Evolutionary conservation across 2,113 vertebrate genomes (phyloP), one percentile per base, ranked within the genome.

Genomic region (Sclerurus mexicanus): DNA sequence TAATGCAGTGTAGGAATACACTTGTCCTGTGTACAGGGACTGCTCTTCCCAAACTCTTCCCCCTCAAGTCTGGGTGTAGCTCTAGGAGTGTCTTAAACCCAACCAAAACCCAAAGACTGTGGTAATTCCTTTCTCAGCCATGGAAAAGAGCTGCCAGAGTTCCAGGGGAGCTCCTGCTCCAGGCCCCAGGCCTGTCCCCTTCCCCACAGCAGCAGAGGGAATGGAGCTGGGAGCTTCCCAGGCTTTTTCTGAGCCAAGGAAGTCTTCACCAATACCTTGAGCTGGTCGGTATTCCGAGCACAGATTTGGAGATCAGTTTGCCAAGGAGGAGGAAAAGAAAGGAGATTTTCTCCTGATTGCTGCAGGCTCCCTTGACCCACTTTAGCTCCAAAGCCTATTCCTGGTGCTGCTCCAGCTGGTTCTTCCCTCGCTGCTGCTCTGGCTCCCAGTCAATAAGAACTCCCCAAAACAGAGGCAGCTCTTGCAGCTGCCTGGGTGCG

Each of bases 321-420:
- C 91, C 92, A 92, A 66, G 72, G 37, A 75, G 71, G n/a, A 68
- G 47, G 63, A 49, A 78, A 81, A 73, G 8, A 44, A 91, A 44
- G 69, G 84, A 88, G 94, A 78, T 89, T 95, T 89, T 86, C 53
- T 69, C 60, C 71, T 63, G 80, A 17, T 91, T 68, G 46, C 85
- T 91, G 85, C 91, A 59, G 66, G 66, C 88, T 95, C 80, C 71
- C 88, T 69, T 89, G 94, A 91, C 88, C 94, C 88, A 82, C 60
- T 91, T 93, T 55, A 91, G 79, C 91, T 88, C 75, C 52, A 59
- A 78, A 89, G 85, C 49, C 67, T 75, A 0, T 56, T 75, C 66
- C 81, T 87, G 81, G 76, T 59, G 4, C 14, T n/a, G 59, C 67
- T 92, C 76, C 89, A 79, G 46, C 67, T 71, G 15, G 30, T 56